Evolutionary conservation across 2,113 vertebrate genomes (phyloP), one percentile per base, ranked within the genome.

Genomic region (Micronycteris hirsuta): DNA sequence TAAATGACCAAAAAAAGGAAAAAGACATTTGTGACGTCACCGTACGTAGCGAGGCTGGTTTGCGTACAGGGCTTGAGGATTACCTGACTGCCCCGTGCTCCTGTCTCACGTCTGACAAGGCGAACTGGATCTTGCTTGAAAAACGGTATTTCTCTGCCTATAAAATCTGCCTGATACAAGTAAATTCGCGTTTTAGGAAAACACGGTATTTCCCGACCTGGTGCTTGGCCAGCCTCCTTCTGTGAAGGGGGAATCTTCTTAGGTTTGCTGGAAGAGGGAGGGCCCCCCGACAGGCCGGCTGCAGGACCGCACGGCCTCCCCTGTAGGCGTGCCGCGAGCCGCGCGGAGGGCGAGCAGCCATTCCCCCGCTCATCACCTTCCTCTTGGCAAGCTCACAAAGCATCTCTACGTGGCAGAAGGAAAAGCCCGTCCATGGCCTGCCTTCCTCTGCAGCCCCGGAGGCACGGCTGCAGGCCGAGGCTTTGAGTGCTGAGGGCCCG

Each of bases 261-360:
- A n/a, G n/a, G n/a, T n/a, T 7, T 77, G 8, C 1, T 33, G 45
- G n/a, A 45, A 24, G n/a, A 47, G 9, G 24, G 22, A 36, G 19
- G n/a, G 19, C 4, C 0, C 19, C 5, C 15, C 11, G 58, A 47
- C 47, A 5, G 4, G 5, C 41, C 24, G 36, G 45, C 63, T 24
- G 43, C 54, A 65, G 22, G 58, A 36, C 58, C 14, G 8, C 14
- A n/a, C 3, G 2, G 4, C 28, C 31, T 52, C 33, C 15, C 26
- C 36, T 1, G 1, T 0, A 54, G 58, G 28, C 15, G 67, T 2
- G 2, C 67, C 58, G 16, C 0, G 1, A 12, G 31, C 68, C 45
- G 0, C 0, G 41, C 22, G 7, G 19, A 52, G 71, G 20, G 31
- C 74, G 43, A 68, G 49, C n/a, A 13, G 13, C 31, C 2, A 1